Evolutionary conservation across 1,140 invertebrate species (phyloP).

Genomic region (Gyrodactylus salaris): DNA sequence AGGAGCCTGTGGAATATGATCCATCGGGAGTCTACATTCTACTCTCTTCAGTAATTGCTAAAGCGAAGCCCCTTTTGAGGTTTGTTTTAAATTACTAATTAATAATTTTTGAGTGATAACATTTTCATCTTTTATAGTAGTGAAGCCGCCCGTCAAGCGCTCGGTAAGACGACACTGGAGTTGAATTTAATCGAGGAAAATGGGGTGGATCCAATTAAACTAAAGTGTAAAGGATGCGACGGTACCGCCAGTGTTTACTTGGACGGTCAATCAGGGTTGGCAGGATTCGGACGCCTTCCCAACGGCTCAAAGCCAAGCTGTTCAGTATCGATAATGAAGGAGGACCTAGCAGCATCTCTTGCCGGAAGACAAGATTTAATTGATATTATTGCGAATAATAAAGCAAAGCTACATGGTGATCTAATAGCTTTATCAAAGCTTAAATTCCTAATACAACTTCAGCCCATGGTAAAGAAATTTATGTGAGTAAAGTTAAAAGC

Average conservation of each 20-base stretch:
- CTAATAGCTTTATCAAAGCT: neutral
- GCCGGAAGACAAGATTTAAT: neutral
- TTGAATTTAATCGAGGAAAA: neutral
- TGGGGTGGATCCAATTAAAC: neutral
- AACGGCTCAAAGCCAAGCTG: neutral
- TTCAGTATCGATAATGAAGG: neutral
- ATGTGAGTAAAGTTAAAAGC: too few species aligned
- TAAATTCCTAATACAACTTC: neutral
- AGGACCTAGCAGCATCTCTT: neutral
- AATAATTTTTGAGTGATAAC: neutral
- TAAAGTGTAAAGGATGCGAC: neutral
- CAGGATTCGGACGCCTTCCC: neutral
- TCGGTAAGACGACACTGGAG: neutral
- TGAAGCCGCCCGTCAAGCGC: neutral
- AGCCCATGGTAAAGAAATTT: too few species aligned
- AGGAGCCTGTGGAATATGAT: neutral
- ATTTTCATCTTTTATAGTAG: neutral
- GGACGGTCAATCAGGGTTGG: neutral
- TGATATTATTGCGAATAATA: neutral
- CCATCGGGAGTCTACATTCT: neutral
- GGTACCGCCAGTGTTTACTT: neutral
- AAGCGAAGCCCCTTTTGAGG: neutral
- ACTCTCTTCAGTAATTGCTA: neutral
- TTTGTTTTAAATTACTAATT: neutral
- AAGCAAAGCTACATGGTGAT: neutral